Base-by-base conservation (phyloP, 2,888 invertebrate species). In the Myopa tessellatipennis region DNA sequence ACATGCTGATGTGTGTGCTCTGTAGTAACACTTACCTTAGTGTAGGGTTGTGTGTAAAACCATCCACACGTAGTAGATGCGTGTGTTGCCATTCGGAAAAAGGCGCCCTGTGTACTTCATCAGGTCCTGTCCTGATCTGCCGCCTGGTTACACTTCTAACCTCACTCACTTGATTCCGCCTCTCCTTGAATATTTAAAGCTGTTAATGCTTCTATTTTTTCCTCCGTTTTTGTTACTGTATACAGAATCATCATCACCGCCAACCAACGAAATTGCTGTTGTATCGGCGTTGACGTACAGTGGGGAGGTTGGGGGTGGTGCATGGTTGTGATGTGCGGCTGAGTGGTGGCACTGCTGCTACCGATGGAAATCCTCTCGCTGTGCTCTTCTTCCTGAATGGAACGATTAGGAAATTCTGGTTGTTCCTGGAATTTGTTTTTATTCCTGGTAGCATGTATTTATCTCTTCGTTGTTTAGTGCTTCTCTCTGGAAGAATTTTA, bases 371-470 rank as follows among this genome's bases (percentile, higher is more conserved):
- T 61, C 45, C 61, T 38, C 73, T 45, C 40, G 26, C 52, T n/a
- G 55, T 71, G n/a, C 40, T 8, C 36, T 55, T 58, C 45, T 50
- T 61, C 40, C 40, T 73, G 73, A 60, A 60, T 73, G 73, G 50
- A 45, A 40, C 18, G 58, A 73, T 73, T 73, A 72, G n/a, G 71
- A 72, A 72, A 72, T 60, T 38, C 71, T 45, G 10, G 10, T 45
- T 10, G 7, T 72, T 60, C 6, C 60, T 72, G 12, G 55, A 71
- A 5, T 45, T 45, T 45, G 10, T 45, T 1, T 45, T 1, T 3
- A 6, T 10, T 45, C 45, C 3, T 45, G 1, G 1, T 10, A 6
- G 45, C 45, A 3, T 45, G 6, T 45, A 38, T 70, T 70, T 52
- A 6, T 16, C 55, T 52, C 70, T 70, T 52, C 52, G 55, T 26